Base-by-base conservation (phyloP, 92 coral and sea anemone species). In the Micromussa lordhowensis region DNA sequence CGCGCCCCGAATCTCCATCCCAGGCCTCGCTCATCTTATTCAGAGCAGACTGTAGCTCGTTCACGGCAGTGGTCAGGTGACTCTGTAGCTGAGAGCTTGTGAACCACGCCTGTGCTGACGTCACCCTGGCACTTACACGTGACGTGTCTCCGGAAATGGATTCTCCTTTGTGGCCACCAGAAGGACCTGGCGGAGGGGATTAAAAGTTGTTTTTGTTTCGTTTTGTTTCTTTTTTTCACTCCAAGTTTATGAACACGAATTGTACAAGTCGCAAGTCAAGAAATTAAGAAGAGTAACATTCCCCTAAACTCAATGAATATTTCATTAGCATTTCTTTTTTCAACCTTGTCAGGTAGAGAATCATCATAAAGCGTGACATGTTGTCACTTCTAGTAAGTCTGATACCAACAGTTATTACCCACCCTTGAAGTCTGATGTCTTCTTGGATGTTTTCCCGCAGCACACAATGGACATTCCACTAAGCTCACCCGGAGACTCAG, bases 401-500 rank as follows among this genome's bases (percentile, higher is more conserved):
- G 16, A 66, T 28, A 66, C 18, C 16, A 66, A 66, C 71, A 13
- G 32, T 29, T 26, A 69, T 22, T 81, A 54, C 88, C 69, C 79
- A 98, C 99, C 99, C 93, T 90, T 93, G 66, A 94, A 94, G 57
- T 92, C 87, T 19, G 81, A 84, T n/a, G 64, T 86, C 64, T 75
- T 75, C 48, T 73, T 87, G 38, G 87, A 68, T 21, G 87, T 78
- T 44, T 93, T 92, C 40, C 98, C 98, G 83, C 95, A 94, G 68
- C 93, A 84, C 21, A 98, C 99, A 18, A 86, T 91, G 15, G 96
- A 87, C 38, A 95, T 83, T 19, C 98, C 98, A 28, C 95, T 96
- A 76, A 92, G 78, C 77, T 96, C 99, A 55, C 98, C 98, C 3
- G 99, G 98, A 36, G 98, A 95, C 63, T 94, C 95, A 8, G 98